A percentile compares a stretch with the other conserved stretches of the same genome.
phyloP scores from a whole-genome alignment of 2,113 vertebrate genomes.

The Gymnobelideus leadbeateri region DNA sequence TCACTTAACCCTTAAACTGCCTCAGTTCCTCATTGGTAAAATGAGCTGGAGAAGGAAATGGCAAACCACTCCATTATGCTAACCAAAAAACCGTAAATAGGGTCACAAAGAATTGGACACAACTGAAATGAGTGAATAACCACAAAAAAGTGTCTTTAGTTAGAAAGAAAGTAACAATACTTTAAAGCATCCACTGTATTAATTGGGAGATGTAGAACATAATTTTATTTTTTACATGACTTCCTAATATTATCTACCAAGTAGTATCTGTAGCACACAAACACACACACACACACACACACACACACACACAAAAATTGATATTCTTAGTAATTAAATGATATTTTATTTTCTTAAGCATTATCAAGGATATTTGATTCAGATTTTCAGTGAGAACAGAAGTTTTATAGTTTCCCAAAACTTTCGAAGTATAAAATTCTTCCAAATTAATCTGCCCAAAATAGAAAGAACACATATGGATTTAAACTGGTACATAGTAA shows the following conservation, averaged over 20 bases:
- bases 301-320: neutral
- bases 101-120: neutral
- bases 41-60: neutral
- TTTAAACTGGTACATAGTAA: neutral
- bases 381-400: neutral
- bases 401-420: neutral
- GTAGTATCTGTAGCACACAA: neutral
- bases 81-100: neutral
- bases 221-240: too few species aligned
- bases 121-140: neutral
- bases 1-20: neutral
- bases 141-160: neutral
- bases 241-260: neutral
- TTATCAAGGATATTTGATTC: neutral
- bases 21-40: neutral
- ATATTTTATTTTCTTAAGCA: neutral
- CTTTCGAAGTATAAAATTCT: neutral
- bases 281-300: neutral
- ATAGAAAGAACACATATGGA: neutral
- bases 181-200: neutral
- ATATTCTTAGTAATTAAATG: neutral
- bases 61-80: neutral
- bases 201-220: neutral
- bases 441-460: neutral
- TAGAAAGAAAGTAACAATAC: neutral